These are phyloP conservation scores for Pogonophryne albipinna DNA, from an alignment of 2,797 vertebrate species.

Conservation along the genomic window DNA sequence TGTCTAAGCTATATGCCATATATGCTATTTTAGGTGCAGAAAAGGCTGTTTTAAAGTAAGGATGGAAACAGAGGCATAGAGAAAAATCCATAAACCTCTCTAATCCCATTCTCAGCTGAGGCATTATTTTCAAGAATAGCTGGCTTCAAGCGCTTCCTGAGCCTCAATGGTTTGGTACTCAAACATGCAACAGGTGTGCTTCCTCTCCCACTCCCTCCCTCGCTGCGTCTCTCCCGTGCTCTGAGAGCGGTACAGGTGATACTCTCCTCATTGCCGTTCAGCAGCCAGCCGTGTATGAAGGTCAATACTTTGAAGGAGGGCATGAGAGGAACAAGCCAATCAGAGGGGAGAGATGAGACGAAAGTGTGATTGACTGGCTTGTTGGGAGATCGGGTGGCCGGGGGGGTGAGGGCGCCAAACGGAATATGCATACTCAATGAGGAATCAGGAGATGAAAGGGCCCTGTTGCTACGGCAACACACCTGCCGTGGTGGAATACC, in stretches of 20 bases:
- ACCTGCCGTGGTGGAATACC: slow-evolving; percentile 73
- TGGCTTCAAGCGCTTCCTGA: slow-evolving; percentile 35
- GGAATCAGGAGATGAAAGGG: slow-evolving; percentile 73
- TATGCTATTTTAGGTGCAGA: neutral
- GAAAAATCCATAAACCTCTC: slow-evolving; percentile 41
- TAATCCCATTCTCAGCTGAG: slow-evolving; percentile 37
- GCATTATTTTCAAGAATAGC: slow-evolving; percentile 38
- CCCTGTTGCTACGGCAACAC: slow-evolving; percentile 81
- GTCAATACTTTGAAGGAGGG: slow-evolving; percentile 76
- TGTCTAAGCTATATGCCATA: slow-evolving; percentile 16
- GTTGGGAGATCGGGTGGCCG: neutral
- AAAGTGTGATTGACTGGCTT: slow-evolving; percentile 77
- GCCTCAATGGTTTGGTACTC: slow-evolving; percentile 25
- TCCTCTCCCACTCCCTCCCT: slow-evolving; percentile 17
- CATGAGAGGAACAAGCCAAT: slow-evolving; percentile 76
- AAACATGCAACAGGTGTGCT: slow-evolving; percentile 71
- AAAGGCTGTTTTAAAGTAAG: neutral
- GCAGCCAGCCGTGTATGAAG: slow-evolving; percentile 70
- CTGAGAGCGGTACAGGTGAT: slow-evolving; percentile 63
- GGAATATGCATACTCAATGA: slow-evolving; percentile 80
- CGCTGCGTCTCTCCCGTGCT: slow-evolving; percentile 22
- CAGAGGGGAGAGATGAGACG: slow-evolving; percentile 71
- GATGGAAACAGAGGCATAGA: slow-evolving; percentile 26
- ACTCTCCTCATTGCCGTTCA: slow-evolving; percentile 72
- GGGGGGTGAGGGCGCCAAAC: slow-evolving; percentile 42